A percentile compares a stretch with the other conserved stretches of the same genome.
Conservation (phyloP, 2,797 vertebrate genomes). For the Echeneis naucrates region DNA sequence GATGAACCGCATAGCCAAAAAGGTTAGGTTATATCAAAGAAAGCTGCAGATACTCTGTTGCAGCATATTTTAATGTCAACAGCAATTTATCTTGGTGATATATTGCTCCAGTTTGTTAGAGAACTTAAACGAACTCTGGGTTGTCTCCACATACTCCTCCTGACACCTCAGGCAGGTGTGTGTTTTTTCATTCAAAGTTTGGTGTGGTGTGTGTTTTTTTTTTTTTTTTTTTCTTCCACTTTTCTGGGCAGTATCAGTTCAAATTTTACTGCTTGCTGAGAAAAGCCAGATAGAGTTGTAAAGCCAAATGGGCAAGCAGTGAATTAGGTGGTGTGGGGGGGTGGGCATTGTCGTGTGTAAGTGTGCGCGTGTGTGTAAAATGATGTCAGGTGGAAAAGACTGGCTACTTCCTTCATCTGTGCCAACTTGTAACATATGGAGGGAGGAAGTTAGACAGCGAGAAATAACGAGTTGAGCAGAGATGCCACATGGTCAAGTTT, state of each 20-base stretch:
- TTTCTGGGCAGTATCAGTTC: conserved; percentile 59
- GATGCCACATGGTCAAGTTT: conserved; percentile 46
- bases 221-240: not conserved
- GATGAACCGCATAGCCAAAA: not conserved
- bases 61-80: conserved; percentile 20
- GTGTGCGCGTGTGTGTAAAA: conserved; percentile 41
- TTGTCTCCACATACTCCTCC: conserved; percentile 38
- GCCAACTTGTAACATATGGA: conserved; percentile 67
- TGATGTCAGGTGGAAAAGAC: conserved; percentile 82
- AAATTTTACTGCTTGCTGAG: conserved; percentile 50
- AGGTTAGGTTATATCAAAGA: not conserved
- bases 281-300: conserved; percentile 51
- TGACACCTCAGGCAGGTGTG: conserved; percentile 61
- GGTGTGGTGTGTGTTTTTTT: too few relatives aligned
- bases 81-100: conserved; percentile 41
- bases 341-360: conserved; percentile 23
- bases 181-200: conserved; percentile 29
- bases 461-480: conserved; percentile 31
- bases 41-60: conserved; percentile 6
- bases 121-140: conserved; percentile 45
- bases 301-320: conserved; percentile 30
- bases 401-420: conserved; percentile 74
- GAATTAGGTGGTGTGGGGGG: not conserved
- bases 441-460: conserved; percentile 60
- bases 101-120: conserved; percentile 23